Percentiles rank a stretch among this genome's conserved stretches.
These are phyloP conservation scores for Nectonema munidae DNA, from an alignment of 2,888 invertebrate species.

Conservation along the genomic window DNA sequence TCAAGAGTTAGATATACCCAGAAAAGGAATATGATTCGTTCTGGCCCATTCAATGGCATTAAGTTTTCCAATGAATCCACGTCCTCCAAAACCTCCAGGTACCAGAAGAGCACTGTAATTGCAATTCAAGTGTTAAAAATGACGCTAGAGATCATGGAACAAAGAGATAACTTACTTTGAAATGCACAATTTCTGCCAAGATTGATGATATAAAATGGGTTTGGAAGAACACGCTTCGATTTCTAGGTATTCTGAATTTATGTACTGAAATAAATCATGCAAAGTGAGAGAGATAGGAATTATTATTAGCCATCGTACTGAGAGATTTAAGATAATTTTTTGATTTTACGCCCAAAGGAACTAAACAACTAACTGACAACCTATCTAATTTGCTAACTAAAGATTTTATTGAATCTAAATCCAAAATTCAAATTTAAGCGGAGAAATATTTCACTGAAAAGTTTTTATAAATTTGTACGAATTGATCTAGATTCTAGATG, in stretches of 20 bases:
- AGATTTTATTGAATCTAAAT: no score
- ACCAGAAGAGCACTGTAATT: slow-evolving; percentile 49
- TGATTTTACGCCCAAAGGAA: no score
- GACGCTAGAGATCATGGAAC: neutral
- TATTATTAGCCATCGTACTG: no score
- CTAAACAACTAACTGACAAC: no score
- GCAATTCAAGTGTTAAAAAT: slow-evolving; percentile 18
- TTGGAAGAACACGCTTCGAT: neutral
- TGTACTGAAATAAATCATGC: slow-evolving; percentile 17
- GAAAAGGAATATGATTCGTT: slow-evolving; percentile 49
- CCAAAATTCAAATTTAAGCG: no score
- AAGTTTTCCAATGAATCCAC: slow-evolving; percentile 83
- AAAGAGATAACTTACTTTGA: slow-evolving; percentile 14
- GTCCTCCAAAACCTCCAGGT: slow-evolving; percentile 79
- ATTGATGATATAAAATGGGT: neutral
- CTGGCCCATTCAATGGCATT: slow-evolving; percentile 69
- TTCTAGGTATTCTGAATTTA: slow-evolving; percentile 18
- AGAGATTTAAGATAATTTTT: no score
- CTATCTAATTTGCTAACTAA: no score
- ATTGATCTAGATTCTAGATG: no score
- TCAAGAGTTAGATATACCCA: slow-evolving; percentile 31
- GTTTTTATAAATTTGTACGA: no score
- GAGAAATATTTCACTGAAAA: no score
- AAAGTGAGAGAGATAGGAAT: no score
- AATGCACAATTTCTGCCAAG: slow-evolving; percentile 12